Conservation (phyloP, 2,113 vertebrate species). For the Notechis scutatus region DNA sequence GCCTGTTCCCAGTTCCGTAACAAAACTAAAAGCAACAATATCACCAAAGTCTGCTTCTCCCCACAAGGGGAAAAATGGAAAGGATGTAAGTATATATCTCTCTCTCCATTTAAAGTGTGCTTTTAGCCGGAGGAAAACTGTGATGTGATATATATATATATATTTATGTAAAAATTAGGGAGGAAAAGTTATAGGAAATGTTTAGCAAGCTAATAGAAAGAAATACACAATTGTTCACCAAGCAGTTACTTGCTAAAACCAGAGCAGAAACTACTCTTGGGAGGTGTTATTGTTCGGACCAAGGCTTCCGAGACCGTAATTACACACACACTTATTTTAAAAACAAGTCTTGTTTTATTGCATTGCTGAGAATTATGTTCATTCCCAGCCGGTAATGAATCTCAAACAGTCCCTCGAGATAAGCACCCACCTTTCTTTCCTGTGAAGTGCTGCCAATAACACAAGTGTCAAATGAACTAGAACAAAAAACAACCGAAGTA, state of each 20-base stretch:
- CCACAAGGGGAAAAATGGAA: conserved; percentile 77
- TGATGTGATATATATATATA: neutral
- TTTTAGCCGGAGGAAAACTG: neutral
- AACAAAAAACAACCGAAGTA: too few relatives aligned
- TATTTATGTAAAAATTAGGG: neutral
- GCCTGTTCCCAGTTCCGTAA: conserved; percentile 89
- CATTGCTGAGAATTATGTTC: too few relatives aligned
- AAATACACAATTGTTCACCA: neutral
- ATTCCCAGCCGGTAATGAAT: too few relatives aligned
- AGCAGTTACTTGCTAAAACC: neutral
- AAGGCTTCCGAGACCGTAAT: too few relatives aligned
- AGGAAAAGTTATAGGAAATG: neutral
- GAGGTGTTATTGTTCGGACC: neutral
- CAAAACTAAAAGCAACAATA: conserved; percentile 56
- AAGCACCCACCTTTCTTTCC: too few relatives aligned
- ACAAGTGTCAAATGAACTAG: too few relatives aligned
- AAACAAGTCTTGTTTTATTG: too few relatives aligned
- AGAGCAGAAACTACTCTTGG: neutral
- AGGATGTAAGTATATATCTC: conserved; percentile 70
- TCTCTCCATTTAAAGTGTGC: neutral
- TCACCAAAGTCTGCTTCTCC: conserved; percentile 74
- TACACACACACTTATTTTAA: too few relatives aligned
- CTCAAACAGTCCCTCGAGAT: too few relatives aligned
- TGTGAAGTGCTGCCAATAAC: too few relatives aligned
- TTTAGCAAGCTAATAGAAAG: neutral